Evolutionary conservation across 2,888 invertebrate species (phyloP).

Genomic region (Asteroscopus sphinx): DNA sequence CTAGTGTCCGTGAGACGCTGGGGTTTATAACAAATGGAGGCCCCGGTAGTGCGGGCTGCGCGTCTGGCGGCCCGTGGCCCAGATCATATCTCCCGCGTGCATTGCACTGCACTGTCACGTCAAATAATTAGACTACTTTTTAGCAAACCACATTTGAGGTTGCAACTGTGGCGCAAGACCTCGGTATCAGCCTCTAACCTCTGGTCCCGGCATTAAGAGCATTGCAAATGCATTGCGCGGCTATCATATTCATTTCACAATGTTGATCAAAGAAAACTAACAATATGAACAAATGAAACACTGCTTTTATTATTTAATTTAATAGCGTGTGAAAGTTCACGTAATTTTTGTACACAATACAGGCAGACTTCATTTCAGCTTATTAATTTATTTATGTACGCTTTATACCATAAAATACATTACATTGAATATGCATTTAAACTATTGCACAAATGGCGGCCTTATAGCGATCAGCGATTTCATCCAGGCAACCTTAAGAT

Average conservation of each 20-base stretch:
- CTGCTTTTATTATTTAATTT: slow-evolving; percentile 17
- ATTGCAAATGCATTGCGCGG: slow-evolving; percentile 33
- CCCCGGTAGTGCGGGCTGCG: not conserved
- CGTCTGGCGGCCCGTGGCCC: not conserved
- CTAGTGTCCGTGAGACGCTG: slow-evolving; percentile 35
- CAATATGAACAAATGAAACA: slow-evolving; percentile 18
- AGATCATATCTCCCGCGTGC: slow-evolving; percentile 40
- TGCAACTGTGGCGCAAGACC: slow-evolving; percentile 35
- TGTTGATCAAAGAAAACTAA: slow-evolving; percentile 15
- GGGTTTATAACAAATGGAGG: slow-evolving; percentile 16
- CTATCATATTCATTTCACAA: slow-evolving; percentile 25
- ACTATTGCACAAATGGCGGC: no score
- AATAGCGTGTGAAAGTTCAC: slow-evolving; percentile 14
- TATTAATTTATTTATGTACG: not conserved
- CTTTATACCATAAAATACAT: no score
- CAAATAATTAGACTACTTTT: slow-evolving; percentile 53
- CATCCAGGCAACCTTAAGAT: no score
- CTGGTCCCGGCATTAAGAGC: slow-evolving; percentile 25
- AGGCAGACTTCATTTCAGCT: not conserved
- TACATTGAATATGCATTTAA: no score
- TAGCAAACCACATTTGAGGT: slow-evolving; percentile 39
- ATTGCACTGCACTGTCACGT: slow-evolving; percentile 37
- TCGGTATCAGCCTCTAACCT: slow-evolving; percentile 28
- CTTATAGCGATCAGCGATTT: no score
- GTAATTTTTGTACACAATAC: slow-evolving; percentile 5